Percentiles rank a stretch among this genome's conserved stretches.
phyloP scores from a whole-genome alignment of 64 coral and sea anemone genomes.

The Montipora cactus region DNA sequence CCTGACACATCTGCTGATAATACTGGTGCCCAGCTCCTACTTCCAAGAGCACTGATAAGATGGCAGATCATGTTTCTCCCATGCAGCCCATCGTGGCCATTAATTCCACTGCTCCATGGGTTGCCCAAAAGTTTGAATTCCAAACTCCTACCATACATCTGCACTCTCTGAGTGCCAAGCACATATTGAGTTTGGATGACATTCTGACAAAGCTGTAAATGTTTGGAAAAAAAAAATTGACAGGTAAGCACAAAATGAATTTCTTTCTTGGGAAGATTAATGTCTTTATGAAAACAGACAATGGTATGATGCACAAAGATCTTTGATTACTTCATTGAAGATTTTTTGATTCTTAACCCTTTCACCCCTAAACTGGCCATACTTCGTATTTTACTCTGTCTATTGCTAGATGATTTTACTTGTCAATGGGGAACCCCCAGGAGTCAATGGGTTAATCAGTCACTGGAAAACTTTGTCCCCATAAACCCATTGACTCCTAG shows the following conservation, averaged over 20 bases:
- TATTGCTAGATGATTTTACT: too few species aligned
- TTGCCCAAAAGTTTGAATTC: conserved; percentile 86
- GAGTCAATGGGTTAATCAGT: too few species aligned
- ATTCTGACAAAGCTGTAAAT: conserved; percentile 48
- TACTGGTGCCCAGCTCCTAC: conserved; percentile 52
- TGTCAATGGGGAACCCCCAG: too few species aligned
- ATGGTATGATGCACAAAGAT: background rate
- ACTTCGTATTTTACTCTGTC: too few species aligned
- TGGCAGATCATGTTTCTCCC: conserved; percentile 82
- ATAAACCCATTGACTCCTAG: too few species aligned
- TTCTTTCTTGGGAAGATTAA: background rate
- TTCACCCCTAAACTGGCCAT: too few species aligned
- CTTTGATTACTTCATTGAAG: too few species aligned
- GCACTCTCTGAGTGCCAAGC: conserved; percentile 44
- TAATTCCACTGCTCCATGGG: conserved; percentile 69
- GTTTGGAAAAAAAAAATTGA: background rate
- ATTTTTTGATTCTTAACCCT: too few species aligned
- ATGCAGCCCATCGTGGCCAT: conserved; percentile 69
- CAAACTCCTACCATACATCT: conserved; percentile 45
- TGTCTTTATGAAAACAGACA: background rate
- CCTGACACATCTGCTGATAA: conserved; percentile 84
- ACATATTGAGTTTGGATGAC: conserved; percentile 40
- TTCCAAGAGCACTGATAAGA: conserved; percentile 66
- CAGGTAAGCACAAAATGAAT: background rate
- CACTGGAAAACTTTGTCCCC: too few species aligned